phyloP scores from a whole-genome alignment of 1,140 invertebrate species.

The Globodera rostochiensis region DNA sequence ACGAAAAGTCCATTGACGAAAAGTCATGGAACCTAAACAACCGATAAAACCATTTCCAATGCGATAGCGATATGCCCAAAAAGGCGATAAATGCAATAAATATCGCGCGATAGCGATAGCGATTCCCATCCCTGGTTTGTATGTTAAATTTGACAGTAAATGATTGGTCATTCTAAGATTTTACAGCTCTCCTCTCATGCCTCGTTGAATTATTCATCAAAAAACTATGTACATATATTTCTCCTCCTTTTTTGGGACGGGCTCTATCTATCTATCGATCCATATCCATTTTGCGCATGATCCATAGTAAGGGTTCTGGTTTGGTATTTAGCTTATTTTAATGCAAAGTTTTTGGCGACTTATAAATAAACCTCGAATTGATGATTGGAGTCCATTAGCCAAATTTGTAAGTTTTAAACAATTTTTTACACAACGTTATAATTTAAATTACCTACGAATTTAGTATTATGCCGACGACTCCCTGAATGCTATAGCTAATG shows the following conservation, averaged over 20 bases:
- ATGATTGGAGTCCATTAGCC: constrained; percentile 36
- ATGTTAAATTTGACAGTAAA: neutral
- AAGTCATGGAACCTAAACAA: too few relatives aligned
- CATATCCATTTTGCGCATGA: neutral
- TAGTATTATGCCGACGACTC: constrained; percentile 93
- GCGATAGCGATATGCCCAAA: too few relatives aligned
- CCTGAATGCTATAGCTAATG: constrained; percentile 74
- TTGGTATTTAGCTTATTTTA: constrained; percentile 23
- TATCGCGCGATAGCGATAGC: too few relatives aligned
- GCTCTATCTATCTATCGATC: too few relatives aligned
- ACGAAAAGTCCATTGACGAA: too few relatives aligned
- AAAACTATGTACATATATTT: too few relatives aligned
- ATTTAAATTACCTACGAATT: neutral
- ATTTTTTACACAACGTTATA: neutral
- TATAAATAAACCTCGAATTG: constrained; percentile 62
- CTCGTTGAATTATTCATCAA: too few relatives aligned
- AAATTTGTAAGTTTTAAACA: constrained; percentile 22
- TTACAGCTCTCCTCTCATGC: too few relatives aligned
- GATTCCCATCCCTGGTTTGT: too few relatives aligned
- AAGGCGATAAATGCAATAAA: too few relatives aligned
- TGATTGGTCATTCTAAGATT: neutral
- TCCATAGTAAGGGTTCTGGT: neutral
- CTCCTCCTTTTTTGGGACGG: too few relatives aligned
- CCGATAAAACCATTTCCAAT: too few relatives aligned
- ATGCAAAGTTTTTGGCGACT: constrained; percentile 64